Evolutionary conservation across 2,113 vertebrate genomes (phyloP), one percentile per base, ranked within the genome.

Genomic region (Athene noctua): DNA sequence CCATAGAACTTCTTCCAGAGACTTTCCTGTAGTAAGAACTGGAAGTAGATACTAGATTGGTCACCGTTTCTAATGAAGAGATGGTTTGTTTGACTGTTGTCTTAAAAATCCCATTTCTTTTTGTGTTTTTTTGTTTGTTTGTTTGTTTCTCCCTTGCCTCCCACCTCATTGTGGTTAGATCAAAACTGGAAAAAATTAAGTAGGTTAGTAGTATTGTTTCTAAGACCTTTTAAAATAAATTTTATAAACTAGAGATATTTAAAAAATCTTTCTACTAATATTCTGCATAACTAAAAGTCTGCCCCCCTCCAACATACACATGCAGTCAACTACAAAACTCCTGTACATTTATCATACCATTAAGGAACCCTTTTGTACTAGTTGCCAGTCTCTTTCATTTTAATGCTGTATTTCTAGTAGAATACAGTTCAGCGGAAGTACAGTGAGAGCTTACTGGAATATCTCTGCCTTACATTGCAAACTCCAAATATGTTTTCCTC

Each of bases 61-160:
- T 63, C 29, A 61, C 16, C 2, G n/a, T 62, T 81, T 84, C 22
- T 67, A 42, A 70, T 2, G 7, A 10, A 77, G 25, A 80, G 15
- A 4, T 20, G 30, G 0, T 2, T 57, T 47, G 10, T 5, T 68
- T 83, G 15, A 32, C 32, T 77, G 21, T 51, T 75, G 1, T 36
- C 11, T 78, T 61, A 88, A 92, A 63, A 34, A 67, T 22, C 1
- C 2, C 3, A 15, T 32, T 49, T 23, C 1, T 58, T 74, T 74
- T 54, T 70, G 3, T 29, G 47, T 2, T 44, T 47, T 2, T 49
- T 78, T 66, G 21, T 38, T 38, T n/a, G n/a, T n/a, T n/a, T n/a
- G n/a, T 38, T 38, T 38, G 3, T 87, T 94, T 57, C 4, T 3
- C 8, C 42, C 13, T 63, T 1, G 0, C 9, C 3, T 2, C 9